These are phyloP conservation scores for Aspidapion aeneum DNA, from an alignment of 2,888 invertebrate genomes.

Conservation along the genomic window DNA sequence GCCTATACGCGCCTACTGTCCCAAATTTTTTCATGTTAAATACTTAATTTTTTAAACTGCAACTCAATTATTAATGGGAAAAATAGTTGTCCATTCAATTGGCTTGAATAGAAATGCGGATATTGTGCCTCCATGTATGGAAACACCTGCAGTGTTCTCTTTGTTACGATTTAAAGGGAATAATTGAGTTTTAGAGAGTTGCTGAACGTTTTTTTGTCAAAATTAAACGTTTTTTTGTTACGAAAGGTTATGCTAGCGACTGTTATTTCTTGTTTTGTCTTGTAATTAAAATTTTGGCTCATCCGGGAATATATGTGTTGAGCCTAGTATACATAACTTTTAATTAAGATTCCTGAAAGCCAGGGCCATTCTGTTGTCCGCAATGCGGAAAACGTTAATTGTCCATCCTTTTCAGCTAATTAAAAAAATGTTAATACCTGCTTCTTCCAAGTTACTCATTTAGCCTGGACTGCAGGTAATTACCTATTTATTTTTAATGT, in stretches of 20 bases:
- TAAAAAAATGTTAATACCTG: not conserved
- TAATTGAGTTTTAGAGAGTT: not conserved
- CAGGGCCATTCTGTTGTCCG: constrained; percentile 15
- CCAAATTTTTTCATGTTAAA: no score
- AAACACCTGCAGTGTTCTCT: no score
- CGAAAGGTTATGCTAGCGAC: not conserved
- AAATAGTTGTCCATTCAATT: no score
- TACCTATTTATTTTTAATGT: no score
- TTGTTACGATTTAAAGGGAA: no score
- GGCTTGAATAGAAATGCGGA: no score
- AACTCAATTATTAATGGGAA: no score
- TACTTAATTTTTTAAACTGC: no score
- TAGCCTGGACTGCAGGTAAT: not conserved
- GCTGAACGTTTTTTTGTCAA: not conserved
- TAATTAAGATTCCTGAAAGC: constrained; percentile 9
- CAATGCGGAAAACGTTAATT: constrained; percentile 22
- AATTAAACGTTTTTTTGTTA: not conserved
- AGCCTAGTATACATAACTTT: constrained; percentile 1
- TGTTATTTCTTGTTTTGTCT: not conserved
- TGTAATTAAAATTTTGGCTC: not conserved
- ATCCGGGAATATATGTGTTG: not conserved
- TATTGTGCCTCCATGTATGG: no score
- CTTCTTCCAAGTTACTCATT: not conserved
- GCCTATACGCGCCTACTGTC: no score
- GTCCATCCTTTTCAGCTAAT: constrained; percentile 15